Evolutionary conservation across 2,888 invertebrate species (phyloP).

Genomic region (Parnassius smintheus): DNA sequence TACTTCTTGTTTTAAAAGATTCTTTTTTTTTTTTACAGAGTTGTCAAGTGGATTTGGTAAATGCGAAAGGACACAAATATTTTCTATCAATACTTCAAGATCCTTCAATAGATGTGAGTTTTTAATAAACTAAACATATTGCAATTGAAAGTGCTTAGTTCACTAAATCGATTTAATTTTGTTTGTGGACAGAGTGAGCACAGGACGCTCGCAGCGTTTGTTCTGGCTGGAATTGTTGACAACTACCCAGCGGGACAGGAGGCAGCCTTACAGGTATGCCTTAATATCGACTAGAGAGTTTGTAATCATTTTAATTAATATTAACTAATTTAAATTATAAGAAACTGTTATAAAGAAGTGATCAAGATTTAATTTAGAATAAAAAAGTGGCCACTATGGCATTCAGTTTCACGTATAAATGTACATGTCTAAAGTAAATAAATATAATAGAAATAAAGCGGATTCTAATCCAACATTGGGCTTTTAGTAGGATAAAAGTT

Average conservation of each 20-base stretch:
- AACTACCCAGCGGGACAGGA: conserved; percentile 94
- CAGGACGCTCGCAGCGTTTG: conserved; percentile 96
- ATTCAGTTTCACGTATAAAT: too few species aligned
- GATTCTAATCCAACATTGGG: too few species aligned
- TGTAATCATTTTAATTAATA: too few species aligned
- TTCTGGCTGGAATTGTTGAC: conserved; percentile 95
- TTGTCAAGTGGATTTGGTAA: conserved; percentile 96
- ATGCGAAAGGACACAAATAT: conserved; percentile 96
- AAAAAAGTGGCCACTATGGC: too few species aligned
- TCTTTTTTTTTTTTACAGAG: conserved; percentile 80
- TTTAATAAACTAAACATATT: too few species aligned
- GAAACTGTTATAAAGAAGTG: too few species aligned
- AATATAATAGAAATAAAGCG: too few species aligned
- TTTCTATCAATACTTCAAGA: conserved; percentile 96
- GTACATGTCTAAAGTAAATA: too few species aligned
- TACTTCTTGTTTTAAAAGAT: too few species aligned
- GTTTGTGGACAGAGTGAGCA: conserved; percentile 84
- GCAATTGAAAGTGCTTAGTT: not conserved
- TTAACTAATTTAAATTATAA: too few species aligned
- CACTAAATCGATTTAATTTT: not conserved
- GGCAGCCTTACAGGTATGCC: conserved; percentile 84
- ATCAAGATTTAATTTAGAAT: too few species aligned
- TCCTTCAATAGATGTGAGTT: conserved; percentile 88
- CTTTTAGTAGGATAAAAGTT: too few species aligned
- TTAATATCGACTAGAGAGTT: not conserved